phyloP scores from a whole-genome alignment of 2,113 vertebrate genomes.

The Nothoprocta perdicaria region DNA sequence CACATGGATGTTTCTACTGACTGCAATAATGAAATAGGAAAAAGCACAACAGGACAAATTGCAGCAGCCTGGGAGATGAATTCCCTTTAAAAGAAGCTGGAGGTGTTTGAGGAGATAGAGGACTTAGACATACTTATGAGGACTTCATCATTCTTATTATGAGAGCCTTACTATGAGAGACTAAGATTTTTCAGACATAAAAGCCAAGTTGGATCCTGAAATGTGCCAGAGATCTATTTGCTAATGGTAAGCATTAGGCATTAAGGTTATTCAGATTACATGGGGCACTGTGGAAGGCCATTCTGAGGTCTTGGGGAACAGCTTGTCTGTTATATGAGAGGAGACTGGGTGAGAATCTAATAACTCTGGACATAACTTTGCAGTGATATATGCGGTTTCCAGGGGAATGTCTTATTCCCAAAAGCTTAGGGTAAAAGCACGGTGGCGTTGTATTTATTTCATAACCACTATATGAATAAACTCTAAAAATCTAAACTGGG shows the following conservation, averaged over 20 bases:
- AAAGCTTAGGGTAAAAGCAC: not conserved
- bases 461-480: not conserved
- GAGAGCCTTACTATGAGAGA: not conserved
- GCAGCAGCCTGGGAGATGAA: not conserved
- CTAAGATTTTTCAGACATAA: not conserved
- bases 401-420: not conserved
- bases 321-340: not conserved
- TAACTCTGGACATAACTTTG: not conserved
- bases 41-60: not conserved
- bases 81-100: not conserved
- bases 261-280: not conserved
- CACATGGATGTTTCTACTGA: not conserved
- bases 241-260: not conserved
- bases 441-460: not conserved
- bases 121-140: not conserved
- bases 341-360: not conserved
- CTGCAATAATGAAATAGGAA: not conserved
- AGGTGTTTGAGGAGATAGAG: not conserved
- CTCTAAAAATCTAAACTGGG: not conserved
- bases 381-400: not conserved
- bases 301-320: not conserved
- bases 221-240: not conserved
- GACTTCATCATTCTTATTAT: too few species aligned
- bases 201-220: not conserved
- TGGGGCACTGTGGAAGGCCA: not conserved